Percentiles rank a stretch among this genome's conserved stretches.
These are phyloP conservation scores for Oxyscelio sp. DNA, from an alignment of 2,888 invertebrate species.

Conservation along the genomic window DNA sequence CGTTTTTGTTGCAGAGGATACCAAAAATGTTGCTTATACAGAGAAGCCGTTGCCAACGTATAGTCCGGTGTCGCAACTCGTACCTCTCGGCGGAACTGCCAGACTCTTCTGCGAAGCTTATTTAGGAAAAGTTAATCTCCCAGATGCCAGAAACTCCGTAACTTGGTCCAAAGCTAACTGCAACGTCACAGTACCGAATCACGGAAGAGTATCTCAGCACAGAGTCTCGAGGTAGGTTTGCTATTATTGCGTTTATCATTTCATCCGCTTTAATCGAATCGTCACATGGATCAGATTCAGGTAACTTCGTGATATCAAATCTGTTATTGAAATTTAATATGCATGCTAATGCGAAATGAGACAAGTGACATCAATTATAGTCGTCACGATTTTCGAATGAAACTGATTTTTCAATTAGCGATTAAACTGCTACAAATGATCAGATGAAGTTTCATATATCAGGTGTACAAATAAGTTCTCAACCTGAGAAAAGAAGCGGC, in stretches of 20 bases:
- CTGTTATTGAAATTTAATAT: not conserved
- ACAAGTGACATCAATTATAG: too few species aligned
- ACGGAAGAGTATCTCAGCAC: slow-evolving; percentile 81
- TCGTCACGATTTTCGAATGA: too few species aligned
- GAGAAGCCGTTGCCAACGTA: slow-evolving; percentile 90
- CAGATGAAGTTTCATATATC: too few species aligned
- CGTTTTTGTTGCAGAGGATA: slow-evolving; percentile 89
- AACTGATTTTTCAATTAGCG: too few species aligned
- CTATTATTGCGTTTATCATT: slow-evolving; percentile 44
- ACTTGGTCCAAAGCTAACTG: slow-evolving; percentile 91
- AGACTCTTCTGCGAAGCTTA: slow-evolving; percentile 94
- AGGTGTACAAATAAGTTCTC: too few species aligned
- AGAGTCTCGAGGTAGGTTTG: slow-evolving; percentile 76
- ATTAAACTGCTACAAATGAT: too few species aligned
- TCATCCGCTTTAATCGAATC: slow-evolving; percentile 23
- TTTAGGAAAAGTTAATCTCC: slow-evolving; percentile 92
- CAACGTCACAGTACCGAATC: slow-evolving; percentile 89
- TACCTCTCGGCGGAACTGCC: slow-evolving; percentile 90
- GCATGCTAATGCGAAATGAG: too few species aligned
- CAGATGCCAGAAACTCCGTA: slow-evolving; percentile 92
- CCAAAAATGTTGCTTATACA: slow-evolving; percentile 86
- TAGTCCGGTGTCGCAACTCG: slow-evolving; percentile 91
- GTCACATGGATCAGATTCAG: not conserved
- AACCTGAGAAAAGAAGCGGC: too few species aligned
- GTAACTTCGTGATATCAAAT: not conserved